A percentile compares a stretch with the other conserved stretches of the same genome.
Evolutionary conservation across 2,888 invertebrate genomes (phyloP).

Genomic region (Hoplodrina ambigua): DNA sequence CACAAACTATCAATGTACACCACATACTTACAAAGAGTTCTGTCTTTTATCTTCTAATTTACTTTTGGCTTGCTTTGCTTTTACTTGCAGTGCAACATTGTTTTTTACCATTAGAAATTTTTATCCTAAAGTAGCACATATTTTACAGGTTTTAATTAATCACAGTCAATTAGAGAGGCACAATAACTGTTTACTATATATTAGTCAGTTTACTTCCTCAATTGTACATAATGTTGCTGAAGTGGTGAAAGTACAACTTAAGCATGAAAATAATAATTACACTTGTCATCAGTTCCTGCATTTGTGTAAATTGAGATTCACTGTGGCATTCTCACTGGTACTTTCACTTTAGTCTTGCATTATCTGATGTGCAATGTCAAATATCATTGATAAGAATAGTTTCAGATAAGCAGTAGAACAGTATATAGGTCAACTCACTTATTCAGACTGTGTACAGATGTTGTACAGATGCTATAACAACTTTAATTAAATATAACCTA

Average conservation of each 20-base stretch:
- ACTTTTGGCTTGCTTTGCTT: too few relatives aligned
- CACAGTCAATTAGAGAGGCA: conserved; percentile 16
- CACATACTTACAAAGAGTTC: neutral
- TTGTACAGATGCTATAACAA: conserved; percentile 6
- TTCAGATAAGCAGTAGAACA: conserved; percentile 44
- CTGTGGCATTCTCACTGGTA: conserved; percentile 15
- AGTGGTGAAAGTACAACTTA: conserved; percentile 53
- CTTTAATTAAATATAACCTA: conserved; percentile 14
- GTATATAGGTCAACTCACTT: conserved; percentile 41
- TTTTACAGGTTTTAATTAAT: conserved; percentile 3
- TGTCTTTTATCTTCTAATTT: neutral
- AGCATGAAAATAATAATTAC: conserved; percentile 42
- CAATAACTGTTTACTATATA: conserved; percentile 12
- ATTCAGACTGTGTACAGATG: conserved; percentile 3
- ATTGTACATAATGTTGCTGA: conserved; percentile 21
- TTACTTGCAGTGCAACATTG: neutral
- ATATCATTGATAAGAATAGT: conserved; percentile 52
- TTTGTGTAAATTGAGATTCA: conserved; percentile 38
- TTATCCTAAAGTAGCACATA: conserved; percentile 4
- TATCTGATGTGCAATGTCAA: conserved; percentile 36
- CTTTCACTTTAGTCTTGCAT: conserved; percentile 55
- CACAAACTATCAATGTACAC: neutral
- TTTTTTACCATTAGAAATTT: neutral
- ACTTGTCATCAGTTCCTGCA: conserved; percentile 36
- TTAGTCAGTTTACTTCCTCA: conserved; percentile 36